phyloP scores from a whole-genome alignment of 2,888 invertebrate genomes.

The Seira sanloemensis region DNA sequence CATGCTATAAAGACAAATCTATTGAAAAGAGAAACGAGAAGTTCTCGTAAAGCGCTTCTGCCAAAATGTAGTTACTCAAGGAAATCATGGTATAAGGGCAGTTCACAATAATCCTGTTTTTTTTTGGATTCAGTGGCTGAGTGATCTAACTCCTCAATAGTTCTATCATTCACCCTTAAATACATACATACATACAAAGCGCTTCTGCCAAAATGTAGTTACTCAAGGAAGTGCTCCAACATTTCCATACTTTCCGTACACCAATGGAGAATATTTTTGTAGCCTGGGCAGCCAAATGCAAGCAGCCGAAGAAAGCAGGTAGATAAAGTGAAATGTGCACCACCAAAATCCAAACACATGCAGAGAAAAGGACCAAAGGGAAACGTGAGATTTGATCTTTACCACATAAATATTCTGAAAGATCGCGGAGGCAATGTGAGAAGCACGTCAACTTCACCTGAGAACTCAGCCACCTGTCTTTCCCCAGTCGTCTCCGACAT shows the following conservation, averaged over 20 bases:
- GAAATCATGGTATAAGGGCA: too few relatives aligned
- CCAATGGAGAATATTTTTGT: too few relatives aligned
- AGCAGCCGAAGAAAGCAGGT: conserved; percentile 11
- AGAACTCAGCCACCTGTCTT: conserved; percentile 70
- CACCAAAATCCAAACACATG: conserved; percentile 2
- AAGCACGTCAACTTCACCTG: conserved; percentile 70
- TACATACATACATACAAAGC: too few relatives aligned
- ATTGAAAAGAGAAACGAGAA: conserved; percentile 18
- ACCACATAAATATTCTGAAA: conserved; percentile 66
- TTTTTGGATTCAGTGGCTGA: too few relatives aligned
- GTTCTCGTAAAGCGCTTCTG: too few relatives aligned
- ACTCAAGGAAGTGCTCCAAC: too few relatives aligned
- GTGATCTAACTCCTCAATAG: too few relatives aligned
- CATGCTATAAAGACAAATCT: conserved; percentile 46
- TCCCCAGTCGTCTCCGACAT: conserved; percentile 47
- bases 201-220: too few relatives aligned
- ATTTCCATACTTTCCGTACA: too few relatives aligned
- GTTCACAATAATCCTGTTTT: too few relatives aligned
- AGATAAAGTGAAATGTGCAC: not conserved
- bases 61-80: too few relatives aligned
- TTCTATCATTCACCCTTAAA: too few relatives aligned
- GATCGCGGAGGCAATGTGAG: conserved; percentile 59
- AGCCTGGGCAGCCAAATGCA: not conserved
- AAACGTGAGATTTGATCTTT: conserved; percentile 66
- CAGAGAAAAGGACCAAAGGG: conserved; percentile 39